These are phyloP conservation scores for Empidonax alnorum DNA, from an alignment of 2,113 vertebrate species.

Conservation along the genomic window DNA sequence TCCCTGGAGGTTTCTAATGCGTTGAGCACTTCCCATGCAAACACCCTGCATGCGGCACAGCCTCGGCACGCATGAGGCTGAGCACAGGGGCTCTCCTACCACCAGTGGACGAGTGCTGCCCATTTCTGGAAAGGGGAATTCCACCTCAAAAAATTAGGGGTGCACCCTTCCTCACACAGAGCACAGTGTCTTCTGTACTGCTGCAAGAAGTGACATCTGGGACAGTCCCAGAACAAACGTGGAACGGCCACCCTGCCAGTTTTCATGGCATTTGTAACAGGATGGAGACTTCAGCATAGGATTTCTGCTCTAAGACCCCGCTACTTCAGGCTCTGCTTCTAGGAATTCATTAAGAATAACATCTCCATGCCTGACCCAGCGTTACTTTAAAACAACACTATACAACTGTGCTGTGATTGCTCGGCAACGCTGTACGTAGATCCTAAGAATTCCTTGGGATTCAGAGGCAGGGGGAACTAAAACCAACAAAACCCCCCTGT, in stretches of 20 bases:
- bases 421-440: neutral
- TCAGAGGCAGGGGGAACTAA: neutral
- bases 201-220: neutral
- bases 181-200: neutral
- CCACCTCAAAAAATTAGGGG: neutral
- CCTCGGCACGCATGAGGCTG: neutral
- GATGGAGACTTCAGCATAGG: neutral
- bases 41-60: neutral
- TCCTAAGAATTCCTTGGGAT: neutral
- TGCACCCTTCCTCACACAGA: rapidly evolving
- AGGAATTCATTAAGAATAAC: neutral
- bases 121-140: neutral
- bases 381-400: neutral
- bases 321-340: neutral
- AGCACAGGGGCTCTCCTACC: neutral
- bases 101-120: neutral
- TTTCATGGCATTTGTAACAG: neutral
- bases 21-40: neutral
- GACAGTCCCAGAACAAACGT: neutral
- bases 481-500: neutral
- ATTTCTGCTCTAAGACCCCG: neutral
- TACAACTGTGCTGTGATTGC: neutral
- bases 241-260: neutral
- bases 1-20: neutral
- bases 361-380: neutral